Conservation (phyloP, 53 echinoderm and acorn worm genomes). For the Patiria pectinifera region DNA sequence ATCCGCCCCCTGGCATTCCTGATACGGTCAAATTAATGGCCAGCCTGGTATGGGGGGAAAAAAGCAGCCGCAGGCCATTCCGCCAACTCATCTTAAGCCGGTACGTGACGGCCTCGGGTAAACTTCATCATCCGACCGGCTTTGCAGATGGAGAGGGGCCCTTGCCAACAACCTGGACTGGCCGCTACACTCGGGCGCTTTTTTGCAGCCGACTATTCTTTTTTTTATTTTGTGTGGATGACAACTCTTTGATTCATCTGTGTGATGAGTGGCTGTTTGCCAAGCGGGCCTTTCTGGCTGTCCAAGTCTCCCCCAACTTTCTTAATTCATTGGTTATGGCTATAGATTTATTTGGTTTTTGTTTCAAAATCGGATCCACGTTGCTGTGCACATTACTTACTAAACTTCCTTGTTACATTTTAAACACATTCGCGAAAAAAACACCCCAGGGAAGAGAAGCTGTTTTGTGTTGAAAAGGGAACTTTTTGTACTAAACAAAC, state of each 20-base stretch:
- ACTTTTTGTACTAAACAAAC: constrained; percentile 59
- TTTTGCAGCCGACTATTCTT: constrained; percentile 34
- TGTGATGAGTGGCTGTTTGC: not conserved
- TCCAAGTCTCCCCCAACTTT: not conserved
- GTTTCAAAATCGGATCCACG: not conserved
- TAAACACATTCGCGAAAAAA: not conserved
- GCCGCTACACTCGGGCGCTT: constrained; percentile 32
- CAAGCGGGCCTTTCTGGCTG: not conserved
- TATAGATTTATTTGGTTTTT: too few species aligned
- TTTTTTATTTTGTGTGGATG: not conserved
- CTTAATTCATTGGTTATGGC: too few species aligned
- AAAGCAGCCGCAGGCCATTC: constrained; percentile 61
- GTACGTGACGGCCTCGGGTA: constrained; percentile 69
- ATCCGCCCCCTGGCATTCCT: constrained; percentile 65
- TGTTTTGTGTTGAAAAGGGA: constrained; percentile 5
- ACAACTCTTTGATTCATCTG: not conserved
- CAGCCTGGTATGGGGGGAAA: constrained; percentile 63
- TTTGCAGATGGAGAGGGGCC: constrained; percentile 50
- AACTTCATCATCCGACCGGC: constrained; percentile 68
- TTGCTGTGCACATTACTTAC: not conserved
- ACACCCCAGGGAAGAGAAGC: constrained; percentile 10
- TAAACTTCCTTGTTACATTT: constrained; percentile 2
- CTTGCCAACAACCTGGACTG: constrained; percentile 51
- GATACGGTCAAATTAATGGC: constrained; percentile 78
- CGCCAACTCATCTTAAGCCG: constrained; percentile 71